Conservation (phyloP, 2,797 vertebrate genomes). For the Agapornis canus region DNA sequence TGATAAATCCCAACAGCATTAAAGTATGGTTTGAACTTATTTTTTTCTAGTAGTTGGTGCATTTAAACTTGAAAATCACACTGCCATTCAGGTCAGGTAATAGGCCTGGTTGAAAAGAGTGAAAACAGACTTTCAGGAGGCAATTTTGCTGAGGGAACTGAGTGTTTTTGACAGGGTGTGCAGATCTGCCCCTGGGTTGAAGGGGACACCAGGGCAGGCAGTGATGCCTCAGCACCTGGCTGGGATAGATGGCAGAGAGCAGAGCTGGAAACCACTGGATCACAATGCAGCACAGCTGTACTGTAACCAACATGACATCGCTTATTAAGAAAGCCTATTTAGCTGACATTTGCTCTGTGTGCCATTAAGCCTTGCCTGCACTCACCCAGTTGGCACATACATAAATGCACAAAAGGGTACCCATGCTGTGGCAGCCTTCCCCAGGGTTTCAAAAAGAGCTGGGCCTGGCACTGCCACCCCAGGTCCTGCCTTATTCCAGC, state of each 20-base stretch:
- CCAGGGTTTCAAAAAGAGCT: background rate
- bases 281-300: background rate
- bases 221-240: background rate
- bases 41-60: background rate
- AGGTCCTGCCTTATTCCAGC: slow-evolving; percentile 9
- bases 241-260: background rate
- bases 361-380: background rate
- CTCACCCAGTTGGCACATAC: background rate
- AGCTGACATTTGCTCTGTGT: slow-evolving; percentile 34
- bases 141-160: background rate
- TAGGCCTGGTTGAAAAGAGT: accelerated
- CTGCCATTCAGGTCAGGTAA: background rate
- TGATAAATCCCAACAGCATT: background rate
- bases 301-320: background rate
- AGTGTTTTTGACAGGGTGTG: background rate
- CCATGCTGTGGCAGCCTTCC: background rate
- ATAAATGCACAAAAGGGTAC: background rate
- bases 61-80: background rate
- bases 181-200: background rate
- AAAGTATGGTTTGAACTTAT: background rate
- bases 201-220: accelerated
- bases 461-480: background rate
- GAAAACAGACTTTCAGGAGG: background rate
- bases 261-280: background rate
- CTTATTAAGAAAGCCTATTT: slow-evolving; percentile 35